Evolutionary conservation across 2,888 invertebrate genomes (phyloP).

Genomic region (Idaea straminata): DNA sequence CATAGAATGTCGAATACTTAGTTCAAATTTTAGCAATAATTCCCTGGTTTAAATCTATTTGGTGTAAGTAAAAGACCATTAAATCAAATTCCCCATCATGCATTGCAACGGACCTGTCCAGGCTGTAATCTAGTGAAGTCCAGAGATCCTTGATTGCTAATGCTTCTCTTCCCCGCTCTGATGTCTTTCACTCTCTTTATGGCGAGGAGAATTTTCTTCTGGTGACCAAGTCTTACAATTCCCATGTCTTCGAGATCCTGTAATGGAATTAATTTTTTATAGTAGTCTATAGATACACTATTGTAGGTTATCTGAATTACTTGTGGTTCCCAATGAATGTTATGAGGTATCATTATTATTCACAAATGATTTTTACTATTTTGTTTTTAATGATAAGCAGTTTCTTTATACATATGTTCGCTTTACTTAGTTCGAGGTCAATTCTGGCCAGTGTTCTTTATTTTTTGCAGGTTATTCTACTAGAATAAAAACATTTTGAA

Average conservation of each 20-base stretch:
- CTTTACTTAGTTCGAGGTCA: too few species aligned
- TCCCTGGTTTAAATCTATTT: slow-evolving; percentile 1
- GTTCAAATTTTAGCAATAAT: slow-evolving; percentile 4
- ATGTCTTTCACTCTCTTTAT: slow-evolving; percentile 98
- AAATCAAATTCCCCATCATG: not conserved
- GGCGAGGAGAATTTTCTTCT: slow-evolving; percentile 98
- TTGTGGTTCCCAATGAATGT: too few species aligned
- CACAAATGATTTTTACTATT: too few species aligned
- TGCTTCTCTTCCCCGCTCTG: slow-evolving; percentile 89
- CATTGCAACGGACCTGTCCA: slow-evolving; percentile 68
- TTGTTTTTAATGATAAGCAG: too few species aligned
- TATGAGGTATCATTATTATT: too few species aligned
- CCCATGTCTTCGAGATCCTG: slow-evolving; percentile 98
- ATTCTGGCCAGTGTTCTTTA: too few species aligned
- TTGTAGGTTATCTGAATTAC: too few species aligned
- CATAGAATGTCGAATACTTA: not conserved
- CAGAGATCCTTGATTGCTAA: slow-evolving; percentile 73
- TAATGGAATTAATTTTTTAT: slow-evolving; percentile 13
- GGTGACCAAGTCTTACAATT: slow-evolving; percentile 95
- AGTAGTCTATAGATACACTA: not conserved
- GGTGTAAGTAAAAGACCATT: not conserved
- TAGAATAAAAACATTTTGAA: too few species aligned
- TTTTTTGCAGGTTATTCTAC: too few species aligned
- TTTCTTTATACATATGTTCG: too few species aligned
- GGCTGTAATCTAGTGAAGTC: slow-evolving; percentile 72